A percentile compares a stretch with the other conserved stretches of the same genome.
Conservation (phyloP, 2,888 invertebrate species). For the Trissonchulus sp. region DNA sequence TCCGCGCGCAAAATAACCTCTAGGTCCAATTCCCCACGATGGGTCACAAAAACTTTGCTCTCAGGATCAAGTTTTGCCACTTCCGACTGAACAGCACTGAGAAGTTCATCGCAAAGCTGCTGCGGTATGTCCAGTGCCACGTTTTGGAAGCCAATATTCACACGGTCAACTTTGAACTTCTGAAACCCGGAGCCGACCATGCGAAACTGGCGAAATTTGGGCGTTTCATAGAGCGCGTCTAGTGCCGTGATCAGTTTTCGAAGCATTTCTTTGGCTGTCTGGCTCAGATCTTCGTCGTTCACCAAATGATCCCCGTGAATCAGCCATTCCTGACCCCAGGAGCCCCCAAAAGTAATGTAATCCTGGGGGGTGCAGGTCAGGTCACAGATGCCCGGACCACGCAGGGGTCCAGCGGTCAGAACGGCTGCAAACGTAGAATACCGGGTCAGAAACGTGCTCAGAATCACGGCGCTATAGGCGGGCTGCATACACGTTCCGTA, state of each 20-base stretch:
- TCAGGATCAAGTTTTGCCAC: slow-evolving; percentile 18
- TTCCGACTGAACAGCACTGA: slow-evolving; percentile 43
- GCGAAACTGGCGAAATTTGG: slow-evolving; percentile 46
- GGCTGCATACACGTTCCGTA: slow-evolving; percentile 50
- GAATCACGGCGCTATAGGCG: slow-evolving; percentile 47
- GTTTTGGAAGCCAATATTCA: slow-evolving; percentile 50
- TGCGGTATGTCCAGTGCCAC: slow-evolving; percentile 44
- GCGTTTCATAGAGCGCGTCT: slow-evolving; percentile 38
- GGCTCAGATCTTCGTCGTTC: slow-evolving; percentile 45
- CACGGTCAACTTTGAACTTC: slow-evolving; percentile 45
- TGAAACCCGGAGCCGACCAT: slow-evolving; percentile 50
- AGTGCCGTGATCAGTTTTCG: not conserved
- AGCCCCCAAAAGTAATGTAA: slow-evolving; percentile 47
- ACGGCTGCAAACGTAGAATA: slow-evolving; percentile 43
- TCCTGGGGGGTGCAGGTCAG: slow-evolving; percentile 39
- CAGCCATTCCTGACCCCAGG: slow-evolving; percentile 51
- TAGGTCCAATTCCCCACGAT: slow-evolving; percentile 4
- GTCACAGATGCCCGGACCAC: slow-evolving; percentile 50
- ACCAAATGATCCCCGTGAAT: slow-evolving; percentile 43
- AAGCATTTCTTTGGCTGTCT: slow-evolving; percentile 39
- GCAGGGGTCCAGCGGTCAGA: slow-evolving; percentile 47
- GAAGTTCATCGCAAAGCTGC: slow-evolving; percentile 37
- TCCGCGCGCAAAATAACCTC: slow-evolving; percentile 33
- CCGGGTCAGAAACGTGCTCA: slow-evolving; percentile 36
- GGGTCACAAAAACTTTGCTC: slow-evolving; percentile 14